These are phyloP conservation scores for Meda fulgida DNA, from an alignment of 2,797 vertebrate species.

Conservation along the genomic window DNA sequence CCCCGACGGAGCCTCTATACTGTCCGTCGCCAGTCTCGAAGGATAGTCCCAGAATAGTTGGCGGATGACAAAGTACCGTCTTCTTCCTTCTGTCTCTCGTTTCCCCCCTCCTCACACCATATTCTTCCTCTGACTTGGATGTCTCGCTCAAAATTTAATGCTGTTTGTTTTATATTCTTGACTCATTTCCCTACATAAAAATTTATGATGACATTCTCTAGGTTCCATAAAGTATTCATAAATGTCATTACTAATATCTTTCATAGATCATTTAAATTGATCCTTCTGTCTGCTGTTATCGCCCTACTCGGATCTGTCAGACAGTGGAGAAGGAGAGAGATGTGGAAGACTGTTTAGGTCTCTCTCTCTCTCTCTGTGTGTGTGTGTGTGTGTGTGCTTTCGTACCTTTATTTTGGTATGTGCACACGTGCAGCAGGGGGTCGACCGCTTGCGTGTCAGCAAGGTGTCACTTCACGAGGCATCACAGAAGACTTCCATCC, in stretches of 20 bases:
- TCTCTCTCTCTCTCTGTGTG: neutral
- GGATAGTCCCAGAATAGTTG: slow-evolving; percentile 59
- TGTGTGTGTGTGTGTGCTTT: neutral
- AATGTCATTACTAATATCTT: slow-evolving; percentile 88
- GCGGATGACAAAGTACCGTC: slow-evolving; percentile 50
- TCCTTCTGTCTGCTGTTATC: slow-evolving; percentile 80
- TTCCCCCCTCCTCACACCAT: slow-evolving; percentile 47
- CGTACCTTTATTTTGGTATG: slow-evolving; percentile 38
- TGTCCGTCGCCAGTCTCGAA: slow-evolving; percentile 34
- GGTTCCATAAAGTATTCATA: slow-evolving; percentile 86
- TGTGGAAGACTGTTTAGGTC: slow-evolving; percentile 57
- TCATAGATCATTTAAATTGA: slow-evolving; percentile 86
- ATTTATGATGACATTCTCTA: slow-evolving; percentile 84
- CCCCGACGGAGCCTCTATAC: slow-evolving; percentile 62
- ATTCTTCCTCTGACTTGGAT: slow-evolving; percentile 69
- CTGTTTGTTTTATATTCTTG: slow-evolving; percentile 86
- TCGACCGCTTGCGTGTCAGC: slow-evolving; percentile 43
- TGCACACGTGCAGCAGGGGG: slow-evolving; percentile 45
- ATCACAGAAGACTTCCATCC: slow-evolving; percentile 47
- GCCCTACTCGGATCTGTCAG: slow-evolving; percentile 70
- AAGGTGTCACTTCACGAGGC: slow-evolving; percentile 42
- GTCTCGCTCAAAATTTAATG: slow-evolving; percentile 83
- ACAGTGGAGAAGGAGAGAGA: slow-evolving; percentile 48
- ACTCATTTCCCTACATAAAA: slow-evolving; percentile 84
- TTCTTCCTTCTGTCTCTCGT: slow-evolving; percentile 2